A percentile compares a stretch with the other conserved stretches of the same genome.
These are phyloP conservation scores for Gryon sp. DNA, from an alignment of 1,140 invertebrate genomes.

Conservation along the genomic window DNA sequence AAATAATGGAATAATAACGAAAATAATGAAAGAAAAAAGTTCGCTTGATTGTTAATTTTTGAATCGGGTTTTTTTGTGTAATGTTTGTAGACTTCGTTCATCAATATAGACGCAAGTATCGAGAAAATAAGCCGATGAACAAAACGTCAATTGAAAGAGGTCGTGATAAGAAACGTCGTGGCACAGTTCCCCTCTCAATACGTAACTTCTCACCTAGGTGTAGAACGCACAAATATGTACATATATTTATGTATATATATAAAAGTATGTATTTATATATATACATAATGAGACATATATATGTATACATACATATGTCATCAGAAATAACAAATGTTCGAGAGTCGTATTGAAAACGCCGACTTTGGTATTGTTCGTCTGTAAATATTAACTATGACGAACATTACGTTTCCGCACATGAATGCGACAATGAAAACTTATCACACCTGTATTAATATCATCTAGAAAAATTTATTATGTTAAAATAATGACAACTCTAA, in stretches of 20 bases:
- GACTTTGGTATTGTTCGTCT: conserved; percentile 65
- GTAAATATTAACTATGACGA: conserved; percentile 69
- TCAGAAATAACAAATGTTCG: conserved; percentile 64
- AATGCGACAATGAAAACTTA: conserved; percentile 29
- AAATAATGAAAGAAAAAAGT: too few species aligned
- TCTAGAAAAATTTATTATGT: background rate
- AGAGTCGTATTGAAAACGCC: conserved; percentile 57
- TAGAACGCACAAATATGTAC: background rate
- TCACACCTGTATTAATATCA: conserved; percentile 1
- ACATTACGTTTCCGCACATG: conserved; percentile 33
- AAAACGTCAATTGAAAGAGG: conserved; percentile 69
- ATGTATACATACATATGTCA: conserved; percentile 18
- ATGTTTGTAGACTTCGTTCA: background rate
- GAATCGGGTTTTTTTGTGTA: conserved; percentile 4
- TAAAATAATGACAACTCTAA: background rate
- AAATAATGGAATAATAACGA: too few species aligned
- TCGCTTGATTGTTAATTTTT: conserved; percentile 7
- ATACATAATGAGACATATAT: background rate
- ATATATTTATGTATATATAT: background rate
- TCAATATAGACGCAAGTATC: conserved; percentile 13
- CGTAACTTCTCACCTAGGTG: conserved; percentile 49
- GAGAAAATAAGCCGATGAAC: conserved; percentile 47
- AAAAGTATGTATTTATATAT: conserved; percentile 7
- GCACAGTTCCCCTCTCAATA: conserved; percentile 52
- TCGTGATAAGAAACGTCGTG: conserved; percentile 69